Evolutionary conservation across 2,888 invertebrate species (phyloP).

Genomic region (Tillus elongatus): DNA sequence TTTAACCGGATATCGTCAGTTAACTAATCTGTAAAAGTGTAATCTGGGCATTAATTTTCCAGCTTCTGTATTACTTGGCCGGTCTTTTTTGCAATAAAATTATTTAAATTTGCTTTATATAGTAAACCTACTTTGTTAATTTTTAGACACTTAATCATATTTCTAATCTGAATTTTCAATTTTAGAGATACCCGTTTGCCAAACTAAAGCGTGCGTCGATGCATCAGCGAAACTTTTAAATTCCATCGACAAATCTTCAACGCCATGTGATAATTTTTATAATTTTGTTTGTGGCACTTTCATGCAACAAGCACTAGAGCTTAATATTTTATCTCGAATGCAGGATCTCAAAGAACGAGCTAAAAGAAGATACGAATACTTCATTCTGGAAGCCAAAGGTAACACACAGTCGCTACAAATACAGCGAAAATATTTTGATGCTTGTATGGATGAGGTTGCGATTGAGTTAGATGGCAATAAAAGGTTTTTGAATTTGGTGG

Average conservation of each 20-base stretch:
- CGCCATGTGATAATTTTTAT: conserved; percentile 70
- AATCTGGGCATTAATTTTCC: too few relatives aligned
- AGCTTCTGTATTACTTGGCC: too few relatives aligned
- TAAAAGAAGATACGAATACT: not conserved
- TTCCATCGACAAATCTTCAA: conserved; percentile 55
- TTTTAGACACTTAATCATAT: too few relatives aligned
- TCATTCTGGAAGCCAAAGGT: not conserved
- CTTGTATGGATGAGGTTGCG: conserved; percentile 23
- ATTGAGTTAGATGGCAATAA: conserved; percentile 16
- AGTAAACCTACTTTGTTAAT: not conserved
- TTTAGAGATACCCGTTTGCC: conserved; percentile 12
- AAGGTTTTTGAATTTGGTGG: conserved; percentile 15
- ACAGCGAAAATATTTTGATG: conserved; percentile 36
- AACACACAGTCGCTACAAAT: not conserved
- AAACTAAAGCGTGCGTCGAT: conserved; percentile 61
- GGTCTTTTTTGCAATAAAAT: too few relatives aligned
- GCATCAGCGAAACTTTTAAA: conserved; percentile 59
- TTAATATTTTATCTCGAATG: not conserved
- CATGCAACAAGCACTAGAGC: conserved; percentile 31
- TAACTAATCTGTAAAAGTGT: too few relatives aligned
- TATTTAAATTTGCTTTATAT: too few relatives aligned
- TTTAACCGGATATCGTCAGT: too few relatives aligned
- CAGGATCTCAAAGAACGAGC: not conserved
- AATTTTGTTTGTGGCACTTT: conserved; percentile 64
- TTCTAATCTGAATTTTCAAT: too few relatives aligned